Conservation (phyloP, 2,113 vertebrate species). For the Phylloscopus trochiloides region DNA sequence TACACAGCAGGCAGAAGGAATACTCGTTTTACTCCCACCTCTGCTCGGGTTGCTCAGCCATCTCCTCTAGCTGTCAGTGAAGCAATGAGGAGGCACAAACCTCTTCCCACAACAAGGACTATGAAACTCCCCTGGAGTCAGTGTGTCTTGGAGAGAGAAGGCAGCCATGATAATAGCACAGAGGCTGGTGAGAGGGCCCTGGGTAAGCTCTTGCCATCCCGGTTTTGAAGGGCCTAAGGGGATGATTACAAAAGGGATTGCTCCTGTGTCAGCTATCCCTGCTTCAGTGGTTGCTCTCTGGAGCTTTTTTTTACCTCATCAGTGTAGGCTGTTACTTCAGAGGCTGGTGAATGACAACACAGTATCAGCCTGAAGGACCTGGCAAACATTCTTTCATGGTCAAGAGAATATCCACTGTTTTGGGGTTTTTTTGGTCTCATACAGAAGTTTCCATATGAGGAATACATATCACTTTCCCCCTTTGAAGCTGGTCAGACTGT, state of each 20-base stretch:
- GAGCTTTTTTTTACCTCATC: neutral
- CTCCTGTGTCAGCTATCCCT: neutral
- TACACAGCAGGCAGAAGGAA: neutral
- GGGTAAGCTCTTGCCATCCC: neutral
- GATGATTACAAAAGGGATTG: neutral
- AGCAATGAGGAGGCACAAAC: slow-evolving; percentile 9
- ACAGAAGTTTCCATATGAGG: neutral
- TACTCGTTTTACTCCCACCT: neutral
- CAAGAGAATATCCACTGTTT: neutral
- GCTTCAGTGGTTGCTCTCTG: neutral
- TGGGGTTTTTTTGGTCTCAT: neutral
- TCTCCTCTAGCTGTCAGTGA: slow-evolving; percentile 8
- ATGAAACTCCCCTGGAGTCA: slow-evolving; percentile 18
- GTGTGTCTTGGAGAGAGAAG: slow-evolving; percentile 37
- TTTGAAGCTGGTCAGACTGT: neutral
- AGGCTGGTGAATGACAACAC: neutral
- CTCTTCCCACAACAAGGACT: slow-evolving; percentile 48
- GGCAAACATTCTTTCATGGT: neutral
- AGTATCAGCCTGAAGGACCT: neutral
- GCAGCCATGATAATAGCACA: neutral
- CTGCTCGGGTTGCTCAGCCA: neutral
- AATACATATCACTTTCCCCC: neutral
- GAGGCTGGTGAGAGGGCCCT: neutral
- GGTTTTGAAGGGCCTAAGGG: neutral
- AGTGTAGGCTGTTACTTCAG: neutral